These are phyloP conservation scores for Phoxinus dragarum DNA, from an alignment of 2,797 vertebrate species.

Conservation along the genomic window DNA sequence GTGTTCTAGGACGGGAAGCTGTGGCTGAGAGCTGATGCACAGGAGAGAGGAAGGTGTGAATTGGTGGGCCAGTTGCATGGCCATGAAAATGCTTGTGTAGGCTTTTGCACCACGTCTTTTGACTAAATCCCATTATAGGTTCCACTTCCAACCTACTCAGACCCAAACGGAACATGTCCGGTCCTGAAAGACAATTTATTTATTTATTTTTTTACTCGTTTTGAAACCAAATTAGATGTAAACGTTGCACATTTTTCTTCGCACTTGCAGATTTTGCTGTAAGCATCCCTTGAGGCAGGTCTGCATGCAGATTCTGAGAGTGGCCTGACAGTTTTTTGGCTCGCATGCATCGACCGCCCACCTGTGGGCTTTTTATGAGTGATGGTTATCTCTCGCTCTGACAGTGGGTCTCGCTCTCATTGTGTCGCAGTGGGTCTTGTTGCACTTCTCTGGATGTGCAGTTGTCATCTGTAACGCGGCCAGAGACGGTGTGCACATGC, in stretches of 20 bases:
- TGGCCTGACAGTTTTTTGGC: not conserved
- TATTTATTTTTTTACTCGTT: not conserved
- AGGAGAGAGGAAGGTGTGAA: constrained; percentile 26
- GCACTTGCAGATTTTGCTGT: not conserved
- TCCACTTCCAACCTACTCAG: not conserved
- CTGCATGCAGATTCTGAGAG: not conserved
- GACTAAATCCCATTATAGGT: not conserved
- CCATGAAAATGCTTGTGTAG: not conserved
- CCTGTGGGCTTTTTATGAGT: constrained; percentile 2
- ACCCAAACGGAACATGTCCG: not conserved
- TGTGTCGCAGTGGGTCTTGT: constrained; percentile 27
- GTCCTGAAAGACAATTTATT: not conserved
- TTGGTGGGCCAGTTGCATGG: not conserved
- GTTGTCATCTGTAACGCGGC: not conserved
- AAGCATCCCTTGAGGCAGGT: not conserved
- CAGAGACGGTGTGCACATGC: constrained; percentile 44
- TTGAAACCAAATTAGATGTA: not conserved
- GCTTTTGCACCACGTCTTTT: not conserved
- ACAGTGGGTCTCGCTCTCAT: not conserved
- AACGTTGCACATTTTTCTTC: not conserved
- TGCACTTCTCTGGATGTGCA: constrained; percentile 12
- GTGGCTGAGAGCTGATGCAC: constrained; percentile 11
- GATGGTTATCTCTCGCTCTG: constrained; percentile 1
- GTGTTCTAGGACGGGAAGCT: not conserved
- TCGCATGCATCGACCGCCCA: constrained; percentile 3